Conservation (phyloP, 92 coral and sea anemone genomes). For the Epizoanthus fatuus region DNA sequence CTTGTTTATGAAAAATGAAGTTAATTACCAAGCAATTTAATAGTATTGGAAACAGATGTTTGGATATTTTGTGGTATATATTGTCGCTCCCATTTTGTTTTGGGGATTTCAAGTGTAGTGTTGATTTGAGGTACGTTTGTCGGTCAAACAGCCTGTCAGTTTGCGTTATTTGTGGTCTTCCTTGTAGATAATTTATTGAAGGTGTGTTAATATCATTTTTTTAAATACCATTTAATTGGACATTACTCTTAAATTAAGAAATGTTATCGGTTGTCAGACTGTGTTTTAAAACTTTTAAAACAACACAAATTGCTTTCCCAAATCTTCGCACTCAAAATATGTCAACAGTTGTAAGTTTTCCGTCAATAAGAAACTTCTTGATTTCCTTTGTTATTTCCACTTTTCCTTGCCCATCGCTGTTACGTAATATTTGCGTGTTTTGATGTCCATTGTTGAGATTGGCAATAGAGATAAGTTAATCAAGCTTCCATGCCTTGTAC, state of each 20-base stretch:
- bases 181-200: constrained; percentile 1
- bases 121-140: background rate
- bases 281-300: background rate
- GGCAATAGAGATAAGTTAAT: no score
- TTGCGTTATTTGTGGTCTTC: background rate
- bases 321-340: background rate
- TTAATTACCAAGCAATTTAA: no score
- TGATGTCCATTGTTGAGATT: no score
- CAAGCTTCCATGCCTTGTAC: no score
- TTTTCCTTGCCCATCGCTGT: background rate
- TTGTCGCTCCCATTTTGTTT: background rate
- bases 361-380: background rate
- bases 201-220: constrained; percentile 1
- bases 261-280: background rate
- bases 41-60: no score
- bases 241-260: background rate
- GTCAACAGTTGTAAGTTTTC: background rate
- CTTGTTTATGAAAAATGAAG: no score
- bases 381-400: background rate
- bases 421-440: background rate
- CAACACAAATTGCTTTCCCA: background rate
- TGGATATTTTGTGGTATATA: no score
- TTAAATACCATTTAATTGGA: no score
- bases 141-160: background rate
- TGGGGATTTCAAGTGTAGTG: background rate